phyloP scores from a whole-genome alignment of 1,140 invertebrate species.

The Hydropsyche tenuis region DNA sequence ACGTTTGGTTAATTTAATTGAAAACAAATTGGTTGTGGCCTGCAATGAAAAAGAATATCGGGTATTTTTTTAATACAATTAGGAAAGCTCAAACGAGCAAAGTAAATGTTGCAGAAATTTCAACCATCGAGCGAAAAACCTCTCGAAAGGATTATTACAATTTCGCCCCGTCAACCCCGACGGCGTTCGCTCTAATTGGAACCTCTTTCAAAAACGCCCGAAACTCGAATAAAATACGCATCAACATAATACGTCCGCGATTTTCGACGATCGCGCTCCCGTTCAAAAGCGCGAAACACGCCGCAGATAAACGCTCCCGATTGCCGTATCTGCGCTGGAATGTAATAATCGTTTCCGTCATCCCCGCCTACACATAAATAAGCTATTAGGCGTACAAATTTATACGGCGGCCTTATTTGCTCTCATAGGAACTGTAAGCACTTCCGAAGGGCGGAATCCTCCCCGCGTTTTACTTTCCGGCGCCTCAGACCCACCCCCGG shows the following conservation, averaged over 20 bases:
- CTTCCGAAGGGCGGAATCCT: slow-evolving; percentile 15
- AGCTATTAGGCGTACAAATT: slow-evolving; percentile 28
- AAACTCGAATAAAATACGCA: neutral
- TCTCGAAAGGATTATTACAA: slow-evolving; percentile 16
- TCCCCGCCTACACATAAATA: slow-evolving; percentile 29
- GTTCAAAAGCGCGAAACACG: no score
- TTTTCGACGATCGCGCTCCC: no score
- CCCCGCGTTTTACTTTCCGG: slow-evolving; percentile 18
- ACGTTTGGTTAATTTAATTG: slow-evolving; percentile 23
- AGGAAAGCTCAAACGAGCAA: slow-evolving; percentile 22
- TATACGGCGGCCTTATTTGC: slow-evolving; percentile 31
- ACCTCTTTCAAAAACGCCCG: neutral
- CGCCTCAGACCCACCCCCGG: neutral
- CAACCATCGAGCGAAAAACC: slow-evolving; percentile 3
- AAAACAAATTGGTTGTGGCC: slow-evolving; percentile 23
- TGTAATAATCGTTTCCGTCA: slow-evolving; percentile 28
- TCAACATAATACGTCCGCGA: neutral
- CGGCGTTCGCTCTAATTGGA: slow-evolving; percentile 1
- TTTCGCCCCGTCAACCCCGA: slow-evolving; percentile 8
- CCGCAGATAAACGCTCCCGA: neutral
- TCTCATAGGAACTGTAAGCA: slow-evolving; percentile 28
- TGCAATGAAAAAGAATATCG: slow-evolving; percentile 26
- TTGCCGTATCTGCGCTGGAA: slow-evolving; percentile 15
- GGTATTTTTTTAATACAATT: slow-evolving; percentile 12
- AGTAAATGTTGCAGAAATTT: slow-evolving; percentile 24